These are phyloP conservation scores for Pionites leucogaster DNA, from an alignment of 2,113 vertebrate genomes.

Conservation along the genomic window DNA sequence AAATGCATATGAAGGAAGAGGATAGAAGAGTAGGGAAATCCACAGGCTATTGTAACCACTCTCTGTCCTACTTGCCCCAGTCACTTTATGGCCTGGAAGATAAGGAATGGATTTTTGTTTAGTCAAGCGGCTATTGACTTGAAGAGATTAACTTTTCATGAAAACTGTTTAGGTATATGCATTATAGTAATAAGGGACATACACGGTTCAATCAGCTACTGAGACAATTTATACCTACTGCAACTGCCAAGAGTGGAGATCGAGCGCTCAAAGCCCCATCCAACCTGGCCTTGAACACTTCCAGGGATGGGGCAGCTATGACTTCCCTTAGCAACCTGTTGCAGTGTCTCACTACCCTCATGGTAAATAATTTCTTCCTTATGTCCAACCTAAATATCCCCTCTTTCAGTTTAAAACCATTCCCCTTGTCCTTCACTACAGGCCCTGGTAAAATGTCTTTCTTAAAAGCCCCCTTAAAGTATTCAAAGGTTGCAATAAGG, in stretches of 20 bases:
- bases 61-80: not conserved
- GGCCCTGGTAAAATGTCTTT: not conserved
- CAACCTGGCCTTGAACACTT: not conserved
- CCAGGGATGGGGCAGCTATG: not conserved
- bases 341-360: not conserved
- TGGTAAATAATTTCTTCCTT: not conserved
- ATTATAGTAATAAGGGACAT: not conserved
- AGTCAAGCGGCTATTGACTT: not conserved
- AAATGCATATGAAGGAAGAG: not conserved
- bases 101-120: not conserved
- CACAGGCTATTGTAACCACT: not conserved
- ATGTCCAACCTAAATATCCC: not conserved
- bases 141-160: not conserved
- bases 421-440: not conserved
- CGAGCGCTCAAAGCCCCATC: not conserved
- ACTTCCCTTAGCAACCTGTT: not conserved
- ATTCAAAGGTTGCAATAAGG: not conserved
- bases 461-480: not conserved
- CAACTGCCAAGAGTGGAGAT: not conserved
- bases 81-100: not conserved
- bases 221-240: not conserved
- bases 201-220: not conserved
- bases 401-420: not conserved
- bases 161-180: not conserved
- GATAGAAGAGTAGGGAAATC: not conserved